Percentiles rank a stretch among this genome's conserved stretches.
Conservation (phyloP, 2,113 vertebrate genomes). For the Coregonus clupeaformis region DNA sequence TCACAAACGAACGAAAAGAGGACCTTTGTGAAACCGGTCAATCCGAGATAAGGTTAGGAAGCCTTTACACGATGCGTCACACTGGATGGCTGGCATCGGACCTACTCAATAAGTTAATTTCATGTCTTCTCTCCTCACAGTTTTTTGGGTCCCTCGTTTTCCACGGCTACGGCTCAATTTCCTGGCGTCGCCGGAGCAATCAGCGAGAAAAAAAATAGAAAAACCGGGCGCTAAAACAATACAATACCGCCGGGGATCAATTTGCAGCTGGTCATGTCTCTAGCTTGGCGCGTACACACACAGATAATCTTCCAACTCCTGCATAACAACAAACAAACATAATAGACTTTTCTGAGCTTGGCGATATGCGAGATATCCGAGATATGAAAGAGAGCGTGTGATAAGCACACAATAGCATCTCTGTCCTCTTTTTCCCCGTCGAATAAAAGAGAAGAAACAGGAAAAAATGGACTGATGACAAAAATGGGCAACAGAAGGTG, state of each 20-base stretch:
- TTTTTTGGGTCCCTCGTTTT: constrained; percentile 46
- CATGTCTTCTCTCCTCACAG: constrained; percentile 32
- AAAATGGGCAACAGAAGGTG: constrained; percentile 56
- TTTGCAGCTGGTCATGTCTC: constrained; percentile 59
- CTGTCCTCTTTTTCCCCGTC: background rate
- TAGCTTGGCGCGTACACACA: constrained; percentile 45
- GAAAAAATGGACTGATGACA: constrained; percentile 1
- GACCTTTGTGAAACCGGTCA: constrained; percentile 26
- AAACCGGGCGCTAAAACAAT: constrained; percentile 46
- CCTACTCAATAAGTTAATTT: constrained; percentile 51
- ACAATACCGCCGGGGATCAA: constrained; percentile 56
- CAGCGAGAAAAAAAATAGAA: background rate
- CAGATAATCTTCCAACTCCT: constrained; percentile 51
- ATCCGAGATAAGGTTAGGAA: constrained; percentile 26
- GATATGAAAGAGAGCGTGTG: background rate
- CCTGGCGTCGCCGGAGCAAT: constrained; percentile 37
- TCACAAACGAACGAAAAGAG: constrained; percentile 4
- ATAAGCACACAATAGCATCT: background rate
- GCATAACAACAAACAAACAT: constrained; percentile 50
- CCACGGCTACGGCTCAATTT: constrained; percentile 45
- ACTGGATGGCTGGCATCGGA: constrained; percentile 25
- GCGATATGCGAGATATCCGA: constrained; percentile 22
- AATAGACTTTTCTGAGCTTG: constrained; percentile 60
- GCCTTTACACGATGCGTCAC: constrained; percentile 35
- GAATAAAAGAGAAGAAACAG: constrained; percentile 20